Base-by-base conservation (phyloP, 1,140 invertebrate species). In the Mercenaria mercenaria region DNA sequence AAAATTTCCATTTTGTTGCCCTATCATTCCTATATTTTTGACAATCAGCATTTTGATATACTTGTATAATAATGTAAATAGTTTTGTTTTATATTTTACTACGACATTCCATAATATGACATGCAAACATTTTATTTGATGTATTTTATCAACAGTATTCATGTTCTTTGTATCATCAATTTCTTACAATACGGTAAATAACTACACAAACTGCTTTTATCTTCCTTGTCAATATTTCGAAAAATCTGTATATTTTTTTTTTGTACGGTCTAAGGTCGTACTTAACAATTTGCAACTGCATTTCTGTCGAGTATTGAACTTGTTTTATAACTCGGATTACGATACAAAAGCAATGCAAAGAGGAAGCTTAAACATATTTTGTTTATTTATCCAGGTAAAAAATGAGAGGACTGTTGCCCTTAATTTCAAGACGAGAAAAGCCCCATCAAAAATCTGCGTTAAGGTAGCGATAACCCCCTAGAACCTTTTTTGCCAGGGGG, bases 341-440 rank as follows among this genome's bases (percentile, higher is more conserved):
- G n/a, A n/a, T n/a, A n/a, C n/a, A n/a, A n/a, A n/a, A n/a, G n/a
- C n/a, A n/a, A n/a, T n/a, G n/a, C n/a, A n/a, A n/a, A n/a, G n/a
- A n/a, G n/a, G n/a, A n/a, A n/a, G n/a, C n/a, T n/a, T n/a, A n/a
- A n/a, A n/a, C n/a, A 1, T 87, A 10, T 67, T 59, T 87, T 52
- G 26, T 85, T 67, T 59, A 34, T 88, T 79, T 88, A 88, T 81
- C 11, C 86, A 88, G 86, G 86, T 81, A 88, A 81, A 79, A 81
- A 50, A 88, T 67, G 74, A 50, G 59, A 61, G 41, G 86, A 80
- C 26, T 67, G 61, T 64, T 52, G 18, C 80, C 6, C 43, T 47
- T 41, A 41, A 47, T 52, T 26, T 64, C 56, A 43, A 37, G 50
- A 56, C 8, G 50, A 34, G 34, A 76, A 20, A 41, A 39, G 4